Evolutionary conservation across 2,113 vertebrate species (phyloP), one percentile per base, ranked within the genome.

Genomic region (Fulica atra): DNA sequence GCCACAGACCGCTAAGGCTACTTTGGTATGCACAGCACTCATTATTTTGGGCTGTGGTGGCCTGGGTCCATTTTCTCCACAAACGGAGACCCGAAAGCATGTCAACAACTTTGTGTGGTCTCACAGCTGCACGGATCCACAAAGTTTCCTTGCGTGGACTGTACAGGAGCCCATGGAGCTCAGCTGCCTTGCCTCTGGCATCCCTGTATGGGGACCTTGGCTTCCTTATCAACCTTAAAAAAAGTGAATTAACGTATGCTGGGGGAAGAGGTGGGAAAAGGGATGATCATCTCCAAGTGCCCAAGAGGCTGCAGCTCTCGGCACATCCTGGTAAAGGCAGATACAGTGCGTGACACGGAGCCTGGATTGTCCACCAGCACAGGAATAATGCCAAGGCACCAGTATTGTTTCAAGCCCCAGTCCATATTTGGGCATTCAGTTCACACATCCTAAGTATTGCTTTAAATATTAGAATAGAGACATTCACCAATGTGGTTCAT

Each of bases 401-500:
- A 93, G 89, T 95, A 96, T 94, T 96, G 93, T 96, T 96, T 95
- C 81, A 68, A 95, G 94, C 92, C 94, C 88, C 88, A 92, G 86
- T 91, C 96, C 95, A 91, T 96, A 97, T 96, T 96, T 96, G 96
- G 95, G 83, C 93, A 95, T 96, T 95, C 93, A 74, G 86, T 95
- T 97, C 96, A 96, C 87, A 95, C 82, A 81, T 94, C 68, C 61
- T 93, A 96, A 97, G 85, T 92, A 96, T 82, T 86, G 92, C 95
- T 96, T 96, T 95, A 96, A 94, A 97, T 97, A 96, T 93, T 95
- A 88, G 92, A 93, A 91, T 77, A 59, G 86, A 96, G 86, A 77
- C 89, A 91, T 85, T 96, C 2, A 5, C 93, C 95, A 91, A 36
- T 36, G 72, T 82, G 73, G 95, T 85, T 96, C 87, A 71, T 92